Base-by-base conservation (phyloP, 2,888 invertebrate genomes). In the Archaeoteleia sp. region DNA sequence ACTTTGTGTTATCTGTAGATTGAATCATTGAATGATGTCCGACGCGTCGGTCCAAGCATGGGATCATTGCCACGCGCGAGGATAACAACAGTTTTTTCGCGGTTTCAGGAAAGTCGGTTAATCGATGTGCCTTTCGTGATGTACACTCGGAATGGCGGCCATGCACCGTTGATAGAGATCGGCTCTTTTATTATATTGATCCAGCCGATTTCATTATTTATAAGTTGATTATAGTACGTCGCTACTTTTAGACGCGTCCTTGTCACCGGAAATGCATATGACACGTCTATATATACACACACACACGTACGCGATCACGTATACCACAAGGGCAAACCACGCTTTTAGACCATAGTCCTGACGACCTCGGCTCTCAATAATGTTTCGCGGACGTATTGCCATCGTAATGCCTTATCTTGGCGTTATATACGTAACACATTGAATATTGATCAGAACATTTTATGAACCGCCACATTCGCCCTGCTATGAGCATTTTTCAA, bases 151-250 rank as follows among this genome's bases (percentile, higher is more conserved):
- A 60, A 66, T 66, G 58, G 58, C 58, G 48, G 58, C 25, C 42
- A 13, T 27, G 20, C n/a, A 17, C 39, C 40, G 34, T 14, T 42
- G 66, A 66, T 66, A 58, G 40, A 48, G 58, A 66, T 58, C 66
- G 54, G 27, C 54, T 53, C 58, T 66, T 65, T 65, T 65, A 57
- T 65, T 53, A 54, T 58, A 82, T 82, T 78, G 81, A 82, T 81
- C 79, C 74, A 34, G 42, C 43, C 65, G 61, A 73, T 78, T 81
- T 78, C 75, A 79, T 81, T 80, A 81, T 81, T 80, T 75, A 81
- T 75, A 68, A 68, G 73, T 75, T 75, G 73, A 74, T 74, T 76
- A 74, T 75, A 75, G 74, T 72, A 68, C 73, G 55, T 58, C 67
- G 74, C 74, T 57, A 67, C 68, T 71, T 69, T 73, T 75, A 65